Evolutionary conservation across 2,113 vertebrate species (phyloP).

Genomic region (Cichladusa arquata): DNA sequence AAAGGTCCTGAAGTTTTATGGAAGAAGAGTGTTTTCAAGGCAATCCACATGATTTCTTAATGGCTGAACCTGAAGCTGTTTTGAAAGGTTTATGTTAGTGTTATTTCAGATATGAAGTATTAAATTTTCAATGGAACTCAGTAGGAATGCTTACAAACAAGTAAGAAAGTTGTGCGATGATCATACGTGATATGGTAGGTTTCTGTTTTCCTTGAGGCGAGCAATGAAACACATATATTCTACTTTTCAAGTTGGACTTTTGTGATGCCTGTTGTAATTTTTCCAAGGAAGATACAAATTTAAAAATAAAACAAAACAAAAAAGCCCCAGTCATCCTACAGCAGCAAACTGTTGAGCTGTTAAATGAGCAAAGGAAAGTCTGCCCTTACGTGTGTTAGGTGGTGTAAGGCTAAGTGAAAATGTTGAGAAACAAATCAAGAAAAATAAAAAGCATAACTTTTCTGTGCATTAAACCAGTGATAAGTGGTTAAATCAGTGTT

Average conservation of each 20-base stretch:
- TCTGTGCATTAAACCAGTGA: not conserved
- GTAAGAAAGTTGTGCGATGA: not conserved
- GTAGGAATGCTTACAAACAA: not conserved
- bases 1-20: not conserved
- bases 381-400: not conserved
- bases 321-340: not conserved
- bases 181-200: fast-evolving
- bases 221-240: not conserved
- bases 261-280: not conserved
- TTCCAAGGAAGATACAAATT: not conserved
- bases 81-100: not conserved
- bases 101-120: not conserved
- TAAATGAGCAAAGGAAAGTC: not conserved
- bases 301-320: not conserved
- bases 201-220: not conserved
- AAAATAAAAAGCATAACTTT: not conserved
- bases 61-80: not conserved
- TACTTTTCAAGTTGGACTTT: not conserved
- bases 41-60: not conserved
- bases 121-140: not conserved
- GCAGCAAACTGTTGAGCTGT: not conserved
- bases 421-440: not conserved
- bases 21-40: not conserved
- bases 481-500: not conserved
- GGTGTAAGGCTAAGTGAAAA: not conserved